phyloP scores from a whole-genome alignment of 2,888 invertebrate species.

The Antitype chi region DNA sequence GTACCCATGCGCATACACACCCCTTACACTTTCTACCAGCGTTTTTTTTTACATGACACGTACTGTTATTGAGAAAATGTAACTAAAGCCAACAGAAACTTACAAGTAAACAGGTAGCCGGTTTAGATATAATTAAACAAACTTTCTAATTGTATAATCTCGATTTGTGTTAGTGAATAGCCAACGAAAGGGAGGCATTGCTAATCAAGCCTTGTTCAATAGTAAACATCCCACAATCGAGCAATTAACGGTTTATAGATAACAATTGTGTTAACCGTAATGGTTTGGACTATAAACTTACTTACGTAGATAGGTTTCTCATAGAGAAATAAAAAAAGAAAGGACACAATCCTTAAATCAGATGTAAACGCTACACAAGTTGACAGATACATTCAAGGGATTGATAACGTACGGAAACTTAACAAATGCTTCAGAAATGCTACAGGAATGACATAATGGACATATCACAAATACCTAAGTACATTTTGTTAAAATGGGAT shows the following conservation, averaged over 20 bases:
- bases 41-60: too few species aligned
- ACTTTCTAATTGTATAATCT: slow-evolving; percentile 58
- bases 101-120: slow-evolving; percentile 45
- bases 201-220: slow-evolving; percentile 56
- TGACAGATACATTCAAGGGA: background rate
- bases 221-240: slow-evolving; percentile 59
- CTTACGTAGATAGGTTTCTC: background rate
- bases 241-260: slow-evolving; percentile 55
- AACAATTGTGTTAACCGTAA: slow-evolving; percentile 45
- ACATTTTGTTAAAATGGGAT: background rate
- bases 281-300: slow-evolving; percentile 15
- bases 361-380: background rate
- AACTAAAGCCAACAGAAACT: background rate
- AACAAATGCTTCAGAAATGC: background rate
- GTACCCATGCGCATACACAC: too few species aligned
- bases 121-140: slow-evolving; percentile 49
- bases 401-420: background rate
- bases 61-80: slow-evolving; percentile 38
- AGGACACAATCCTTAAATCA: background rate
- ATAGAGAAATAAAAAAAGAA: background rate
- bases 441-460: background rate
- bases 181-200: slow-evolving; percentile 49
- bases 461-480: background rate
- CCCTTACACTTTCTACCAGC: too few species aligned
- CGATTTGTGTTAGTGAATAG: slow-evolving; percentile 47